Evolutionary conservation across 2,797 vertebrate species (phyloP), one percentile per base, ranked within the genome.

Genomic region (Helarctos malayanus): DNA sequence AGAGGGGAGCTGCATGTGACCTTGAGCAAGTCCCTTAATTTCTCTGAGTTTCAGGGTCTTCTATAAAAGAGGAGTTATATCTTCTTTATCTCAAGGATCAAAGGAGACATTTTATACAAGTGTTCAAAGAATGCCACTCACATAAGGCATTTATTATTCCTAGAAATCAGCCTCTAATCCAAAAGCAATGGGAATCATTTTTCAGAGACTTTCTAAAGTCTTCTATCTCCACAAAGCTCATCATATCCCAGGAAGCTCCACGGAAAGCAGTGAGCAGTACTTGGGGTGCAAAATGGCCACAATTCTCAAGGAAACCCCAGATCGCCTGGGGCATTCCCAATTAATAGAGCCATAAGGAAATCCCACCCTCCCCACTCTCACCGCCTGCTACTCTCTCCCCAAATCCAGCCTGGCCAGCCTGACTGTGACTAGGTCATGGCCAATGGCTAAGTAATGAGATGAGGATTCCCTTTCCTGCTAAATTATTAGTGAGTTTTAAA

Each of bases 11-110:
- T 89, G 89, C 84, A 83, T 1, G 1, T n/a, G 71, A 79, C 91
- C 85, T 96, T 95, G 21, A 89, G 23, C 52, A 68, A 71, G 45
- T 57, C 65, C 76, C 61, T 52, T 45, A 35, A 93, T 75, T 83
- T 86, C 54, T 79, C 68, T 56, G 12, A 69, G 47, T 45, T 35
- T 52, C 23, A 12, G 0, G 41, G 14, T 54, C 65, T 87, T 87
- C 59, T 12, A 7, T 82, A 78, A 95, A 95, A 45, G 25, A 32
- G 14, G 10, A 52, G 0, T 84, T 80, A 32, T 23, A 78, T 81
- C 57, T 78, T 90, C 68, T 81, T 81, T 76, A 47, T 54, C 49
- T 94, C 82, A 61, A 94, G 41, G n/a, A 97, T 57, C 69, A 76
- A 83, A 79, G 10, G 71, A 95, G 85, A 94, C 68, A 73, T n/a